Conservation (phyloP, 2,113 vertebrate species). For the Trematocara marginatum region DNA sequence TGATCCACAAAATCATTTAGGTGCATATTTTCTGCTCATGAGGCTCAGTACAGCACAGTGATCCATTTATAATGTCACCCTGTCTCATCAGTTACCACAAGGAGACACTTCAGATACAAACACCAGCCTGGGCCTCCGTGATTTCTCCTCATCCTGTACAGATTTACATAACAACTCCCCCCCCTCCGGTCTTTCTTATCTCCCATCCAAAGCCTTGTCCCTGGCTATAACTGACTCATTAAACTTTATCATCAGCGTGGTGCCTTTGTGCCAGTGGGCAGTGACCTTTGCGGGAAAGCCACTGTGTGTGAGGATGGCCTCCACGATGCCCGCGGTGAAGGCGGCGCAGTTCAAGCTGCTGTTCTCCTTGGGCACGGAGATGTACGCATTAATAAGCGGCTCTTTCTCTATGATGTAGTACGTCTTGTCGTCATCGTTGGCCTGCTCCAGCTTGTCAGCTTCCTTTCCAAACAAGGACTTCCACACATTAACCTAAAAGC, state of each 20-base stretch:
- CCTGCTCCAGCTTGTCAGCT: constrained; percentile 92
- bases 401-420: constrained; percentile 95
- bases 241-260: constrained; percentile 97
- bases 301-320: constrained; percentile 85
- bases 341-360: constrained; percentile 93
- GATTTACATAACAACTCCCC: background rate
- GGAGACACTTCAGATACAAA: background rate
- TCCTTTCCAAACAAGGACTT: constrained; percentile 88
- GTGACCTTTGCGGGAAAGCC: constrained; percentile 93
- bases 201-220: constrained; percentile 85
- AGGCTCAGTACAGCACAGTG: background rate
- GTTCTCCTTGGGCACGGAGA: constrained; percentile 91
- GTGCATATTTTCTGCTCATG: background rate
- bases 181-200: constrained; percentile 54
- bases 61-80: background rate
- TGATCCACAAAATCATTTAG: background rate
- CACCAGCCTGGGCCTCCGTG: background rate
- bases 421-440: constrained; percentile 90
- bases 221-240: constrained; percentile 86
- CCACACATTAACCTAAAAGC: constrained; percentile 75
- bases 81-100: background rate
- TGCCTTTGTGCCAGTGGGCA: constrained; percentile 94
- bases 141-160: background rate
- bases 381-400: constrained; percentile 87
- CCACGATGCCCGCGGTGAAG: constrained; percentile 87